Evolutionary conservation across 1,140 invertebrate species (phyloP).

Genomic region (Venustaconcha ellipsiformis): DNA sequence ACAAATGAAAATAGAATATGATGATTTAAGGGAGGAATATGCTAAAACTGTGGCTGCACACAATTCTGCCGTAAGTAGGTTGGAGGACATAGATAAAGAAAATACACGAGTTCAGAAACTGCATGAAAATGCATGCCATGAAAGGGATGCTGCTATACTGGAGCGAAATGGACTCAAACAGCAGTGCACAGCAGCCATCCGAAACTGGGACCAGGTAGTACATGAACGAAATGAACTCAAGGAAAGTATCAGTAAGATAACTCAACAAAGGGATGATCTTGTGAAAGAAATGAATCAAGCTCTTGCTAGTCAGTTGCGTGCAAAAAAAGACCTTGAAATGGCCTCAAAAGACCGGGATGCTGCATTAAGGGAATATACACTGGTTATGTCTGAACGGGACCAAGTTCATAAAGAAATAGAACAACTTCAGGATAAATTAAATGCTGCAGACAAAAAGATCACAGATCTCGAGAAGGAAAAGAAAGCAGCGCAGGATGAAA

Average conservation of each 20-base stretch:
- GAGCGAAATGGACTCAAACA: conserved; percentile 88
- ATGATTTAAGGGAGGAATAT: conserved; percentile 81
- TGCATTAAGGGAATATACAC: conserved; percentile 82
- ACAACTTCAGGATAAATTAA: conserved; percentile 91
- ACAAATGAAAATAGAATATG: conserved; percentile 84
- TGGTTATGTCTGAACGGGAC: conserved; percentile 93
- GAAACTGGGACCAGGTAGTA: conserved; percentile 88
- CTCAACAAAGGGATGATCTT: conserved; percentile 76
- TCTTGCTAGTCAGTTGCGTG: conserved; percentile 77
- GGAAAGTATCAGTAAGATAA: conserved; percentile 79
- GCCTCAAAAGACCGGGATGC: conserved; percentile 89
- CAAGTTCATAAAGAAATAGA: conserved; percentile 98
- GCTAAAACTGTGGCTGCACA: conserved; percentile 85
- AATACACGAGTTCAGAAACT: conserved; percentile 82
- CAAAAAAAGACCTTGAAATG: conserved; percentile 84
- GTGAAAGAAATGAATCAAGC: conserved; percentile 84
- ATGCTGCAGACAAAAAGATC: conserved; percentile 83
- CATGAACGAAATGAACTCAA: conserved; percentile 84
- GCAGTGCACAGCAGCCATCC: conserved; percentile 86
- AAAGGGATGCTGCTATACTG: conserved; percentile 80
- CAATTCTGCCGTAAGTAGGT: conserved; percentile 81
- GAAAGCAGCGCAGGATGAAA: conserved; percentile 80
- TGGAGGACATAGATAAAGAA: conserved; percentile 76
- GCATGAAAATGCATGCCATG: conserved; percentile 80
- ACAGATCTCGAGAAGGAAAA: conserved; percentile 85